A percentile compares a stretch with the other conserved stretches of the same genome.
These are phyloP conservation scores for Dipodomys merriami DNA, from an alignment of 2,113 vertebrate genomes.

Conservation along the genomic window DNA sequence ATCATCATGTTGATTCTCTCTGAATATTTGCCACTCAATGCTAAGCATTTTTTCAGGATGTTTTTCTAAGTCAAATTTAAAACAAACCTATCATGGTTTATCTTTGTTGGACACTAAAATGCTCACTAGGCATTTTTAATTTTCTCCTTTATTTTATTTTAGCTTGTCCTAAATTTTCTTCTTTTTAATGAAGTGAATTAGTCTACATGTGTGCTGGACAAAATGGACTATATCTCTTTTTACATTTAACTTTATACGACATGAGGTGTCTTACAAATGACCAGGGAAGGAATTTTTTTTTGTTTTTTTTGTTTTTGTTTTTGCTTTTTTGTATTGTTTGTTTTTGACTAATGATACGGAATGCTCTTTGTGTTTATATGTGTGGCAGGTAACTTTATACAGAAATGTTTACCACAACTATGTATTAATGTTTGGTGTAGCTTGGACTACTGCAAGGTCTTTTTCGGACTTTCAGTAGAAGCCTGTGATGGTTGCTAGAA, in stretches of 20 bases:
- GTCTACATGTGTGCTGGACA: constrained; percentile 87
- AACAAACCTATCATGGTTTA: constrained; percentile 76
- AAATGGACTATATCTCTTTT: constrained; percentile 86
- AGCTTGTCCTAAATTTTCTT: constrained; percentile 50
- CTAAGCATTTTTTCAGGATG: constrained; percentile 62
- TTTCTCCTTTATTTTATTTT: constrained; percentile 26
- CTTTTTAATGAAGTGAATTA: constrained; percentile 85
- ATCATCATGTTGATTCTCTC: constrained; percentile 83
- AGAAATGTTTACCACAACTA: constrained; percentile 95
- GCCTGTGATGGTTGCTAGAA: constrained; percentile 85
- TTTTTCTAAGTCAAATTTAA: constrained; percentile 70
- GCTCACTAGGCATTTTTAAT: constrained; percentile 84
- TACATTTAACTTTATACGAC: constrained; percentile 91
- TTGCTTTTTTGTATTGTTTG: constrained; percentile 10
- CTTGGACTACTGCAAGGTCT: constrained; percentile 89
- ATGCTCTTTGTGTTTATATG: constrained; percentile 85
- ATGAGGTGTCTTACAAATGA: constrained; percentile 92
- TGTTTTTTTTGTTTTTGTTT: constrained; percentile 79
- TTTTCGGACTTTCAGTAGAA: constrained; percentile 87
- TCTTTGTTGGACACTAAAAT: constrained; percentile 90
- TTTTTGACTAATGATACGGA: constrained; percentile 90
- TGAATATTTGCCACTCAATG: constrained; percentile 76
- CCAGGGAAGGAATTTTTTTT: constrained; percentile 82
- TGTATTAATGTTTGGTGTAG: constrained; percentile 94
- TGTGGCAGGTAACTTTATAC: constrained; percentile 93